Base-by-base conservation (phyloP, 2,888 invertebrate species). In the Flexamia atlantica region DNA sequence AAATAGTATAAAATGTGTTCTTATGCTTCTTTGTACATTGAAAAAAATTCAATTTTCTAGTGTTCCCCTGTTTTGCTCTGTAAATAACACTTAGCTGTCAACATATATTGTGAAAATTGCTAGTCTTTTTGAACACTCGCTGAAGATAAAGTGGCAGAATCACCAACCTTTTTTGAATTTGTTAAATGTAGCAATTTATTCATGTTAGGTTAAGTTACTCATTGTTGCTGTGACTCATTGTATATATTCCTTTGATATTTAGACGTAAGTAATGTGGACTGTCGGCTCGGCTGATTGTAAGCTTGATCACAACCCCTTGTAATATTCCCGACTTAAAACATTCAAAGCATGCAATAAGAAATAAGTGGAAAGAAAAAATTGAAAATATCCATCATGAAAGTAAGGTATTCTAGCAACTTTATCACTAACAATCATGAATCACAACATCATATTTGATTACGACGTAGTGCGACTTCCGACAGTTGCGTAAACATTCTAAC, bases 191-290 rank as follows among this genome's bases (percentile, higher is more conserved):
- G 17, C 28, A 28, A 3, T 72, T 20, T 9, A 72, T 50, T 76
- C 7, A 40, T 25, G 23, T 76, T 76, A 76, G 76, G 76, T 76
- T 76, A 76, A 76, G 76, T 46, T 76, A 46, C 46, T 46, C 28
- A 46, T 76, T 46, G 42, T 42, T 76, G 50, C 76, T 76, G 76
- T 76, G 76, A 76, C 76, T 46, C 40, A 17, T 42, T 76, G 42
- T 76, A 76, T 5, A 76, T 46, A 76, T 76, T 46, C 76, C 40
- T 76, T 46, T 76, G 17, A 50, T 72, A 76, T 42, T 42, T 76
- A 76, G 28, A 28, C 10, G n/a, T 76, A 25, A 40, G 40, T 17
- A 50, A 25, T 28, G 50, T 50, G 40, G 42, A 42, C 36, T 25
- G 14, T 72, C 7, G 9, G 42, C 23, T 72, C n/a, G 32, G 68